Evolutionary conservation across 2,888 invertebrate genomes (phyloP).

Genomic region (Parnassius mnemosyne): DNA sequence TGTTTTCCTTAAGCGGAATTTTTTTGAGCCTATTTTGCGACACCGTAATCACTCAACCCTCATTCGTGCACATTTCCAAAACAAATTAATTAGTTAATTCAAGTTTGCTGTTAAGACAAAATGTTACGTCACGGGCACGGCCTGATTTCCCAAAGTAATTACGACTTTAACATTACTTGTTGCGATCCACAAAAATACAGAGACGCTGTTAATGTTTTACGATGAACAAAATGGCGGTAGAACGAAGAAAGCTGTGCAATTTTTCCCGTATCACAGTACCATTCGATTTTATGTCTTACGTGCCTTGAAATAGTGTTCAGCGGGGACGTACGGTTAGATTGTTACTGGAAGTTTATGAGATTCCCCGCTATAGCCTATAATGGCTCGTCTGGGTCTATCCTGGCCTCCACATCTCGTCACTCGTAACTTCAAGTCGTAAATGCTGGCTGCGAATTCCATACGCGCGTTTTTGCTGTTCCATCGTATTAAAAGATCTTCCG

Average conservation of each 20-base stretch:
- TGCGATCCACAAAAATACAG: constrained; percentile 65
- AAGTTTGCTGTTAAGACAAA: constrained; percentile 9
- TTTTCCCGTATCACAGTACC: constrained; percentile 31
- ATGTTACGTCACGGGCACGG: background rate
- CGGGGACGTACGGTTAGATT: constrained; percentile 35
- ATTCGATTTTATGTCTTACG: constrained; percentile 43
- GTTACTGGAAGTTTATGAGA: constrained; percentile 54
- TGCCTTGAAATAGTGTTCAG: constrained; percentile 38
- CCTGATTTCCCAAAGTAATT: constrained; percentile 49
- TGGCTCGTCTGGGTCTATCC: constrained; percentile 60
- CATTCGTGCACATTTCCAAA: background rate
- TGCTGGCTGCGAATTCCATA: constrained; percentile 50
- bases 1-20: too few relatives aligned
- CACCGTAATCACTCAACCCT: background rate
- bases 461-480: constrained; percentile 18
- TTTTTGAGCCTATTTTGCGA: background rate
- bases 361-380: constrained; percentile 70
- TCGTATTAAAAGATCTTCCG: constrained; percentile 13
- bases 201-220: constrained; percentile 72
- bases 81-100: constrained; percentile 14
- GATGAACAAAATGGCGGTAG: constrained; percentile 68
- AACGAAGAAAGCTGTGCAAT: constrained; percentile 47
- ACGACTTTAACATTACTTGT: constrained; percentile 72
- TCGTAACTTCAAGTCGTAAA: constrained; percentile 68
- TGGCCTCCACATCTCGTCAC: constrained; percentile 42